phyloP scores from a whole-genome alignment of 2,797 vertebrate species.

The Eulemur coronatus region DNA sequence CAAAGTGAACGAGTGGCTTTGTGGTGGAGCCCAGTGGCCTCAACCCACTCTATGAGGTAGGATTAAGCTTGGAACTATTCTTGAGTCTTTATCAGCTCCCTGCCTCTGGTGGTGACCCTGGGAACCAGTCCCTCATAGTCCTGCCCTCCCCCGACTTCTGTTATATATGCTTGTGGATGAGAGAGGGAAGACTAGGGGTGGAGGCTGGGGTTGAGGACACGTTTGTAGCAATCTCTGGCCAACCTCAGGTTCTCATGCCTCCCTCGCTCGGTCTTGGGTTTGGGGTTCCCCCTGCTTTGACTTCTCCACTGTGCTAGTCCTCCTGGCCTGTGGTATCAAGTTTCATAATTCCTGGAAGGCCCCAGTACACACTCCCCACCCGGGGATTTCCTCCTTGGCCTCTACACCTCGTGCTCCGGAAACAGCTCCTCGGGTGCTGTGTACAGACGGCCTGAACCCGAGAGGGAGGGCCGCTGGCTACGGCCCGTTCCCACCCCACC shows the following conservation, averaged over 20 bases:
- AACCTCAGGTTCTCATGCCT: not conserved
- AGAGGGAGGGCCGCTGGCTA: not conserved
- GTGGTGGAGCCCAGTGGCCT: not conserved
- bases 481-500: not conserved
- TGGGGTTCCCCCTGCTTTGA: constrained; percentile 61
- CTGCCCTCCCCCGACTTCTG: not conserved
- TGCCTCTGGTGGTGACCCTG: not conserved
- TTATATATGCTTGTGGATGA: not conserved
- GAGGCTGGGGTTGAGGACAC: not conserved
- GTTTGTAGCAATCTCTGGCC: not conserved
- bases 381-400: constrained; percentile 80
- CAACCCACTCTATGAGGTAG: not conserved
- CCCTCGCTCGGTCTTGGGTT: not conserved
- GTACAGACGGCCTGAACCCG: constrained; percentile 36
- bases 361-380: constrained; percentile 64
- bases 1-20: not conserved
- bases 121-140: not conserved
- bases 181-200: not conserved
- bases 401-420: constrained; percentile 69
- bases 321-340: constrained; percentile 49
- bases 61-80: not conserved
- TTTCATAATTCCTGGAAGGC: constrained; percentile 82
- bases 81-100: not conserved
- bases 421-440: constrained; percentile 55
- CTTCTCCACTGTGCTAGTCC: not conserved